Base-by-base conservation (phyloP, 2,113 vertebrate genomes). In the Chaetorhynchus papuensis region DNA sequence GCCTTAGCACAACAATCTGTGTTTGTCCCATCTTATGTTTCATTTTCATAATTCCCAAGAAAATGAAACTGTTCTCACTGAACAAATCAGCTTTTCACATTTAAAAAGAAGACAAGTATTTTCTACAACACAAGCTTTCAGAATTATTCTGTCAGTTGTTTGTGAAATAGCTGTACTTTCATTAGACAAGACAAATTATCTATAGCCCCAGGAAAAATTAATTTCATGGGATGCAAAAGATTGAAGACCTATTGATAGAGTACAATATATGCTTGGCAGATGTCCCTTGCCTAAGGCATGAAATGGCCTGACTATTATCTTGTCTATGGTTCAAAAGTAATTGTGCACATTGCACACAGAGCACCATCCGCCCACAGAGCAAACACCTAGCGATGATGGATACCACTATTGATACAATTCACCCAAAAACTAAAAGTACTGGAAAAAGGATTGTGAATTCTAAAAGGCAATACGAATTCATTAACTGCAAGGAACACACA, bases 201-300 rank as follows among this genome's bases (percentile, higher is more conserved):
- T 78, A 76, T 72, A 96, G 86, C 80, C 80, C 57, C 72, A 95
- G 94, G 94, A 97, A 97, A 97, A 97, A 97, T 79, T 87, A 97
- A 96, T 82, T 79, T 95, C 83, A 90, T n/a, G 52, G 78, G 89
- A 97, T 56, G 79, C 56, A 22, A 94, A 92, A 95, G 75, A 94
- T 61, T 95, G 79, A 94, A 93, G 94, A 88, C 57, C 82, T 90
- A 87, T 69, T 93, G 93, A 91, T 61, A 93, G 72, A 72, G 50
- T 41, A 92, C 69, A 91, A 50, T 94, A 82, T 69, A 79, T 59
- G 78, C 50, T 80, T 96, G 72, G 42, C 54, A 95, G 35, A 93
- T 78, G 63, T 92, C 94, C 60, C 89, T 56, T 72, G 91, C 94
- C 87, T 89, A 71, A 71, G 88, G 95, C 79, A 71, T 24, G 79